A percentile compares a stretch with the other conserved stretches of the same genome.
Evolutionary conservation across 1,140 invertebrate species (phyloP).

Genomic region (Cepaea nemoralis): DNA sequence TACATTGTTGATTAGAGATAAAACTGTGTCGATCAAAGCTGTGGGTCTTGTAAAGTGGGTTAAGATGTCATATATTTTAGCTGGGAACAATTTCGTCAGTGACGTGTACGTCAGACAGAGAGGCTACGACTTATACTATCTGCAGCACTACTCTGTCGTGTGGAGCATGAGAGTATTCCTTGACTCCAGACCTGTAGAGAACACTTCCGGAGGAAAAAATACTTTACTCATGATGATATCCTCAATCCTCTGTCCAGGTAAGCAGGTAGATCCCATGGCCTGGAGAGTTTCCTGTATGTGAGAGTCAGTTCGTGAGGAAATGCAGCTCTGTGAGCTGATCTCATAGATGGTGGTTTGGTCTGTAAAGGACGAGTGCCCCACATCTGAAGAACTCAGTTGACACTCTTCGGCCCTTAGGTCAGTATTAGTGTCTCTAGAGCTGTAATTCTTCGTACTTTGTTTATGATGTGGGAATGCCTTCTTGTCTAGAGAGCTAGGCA

Average conservation of each 20-base stretch:
- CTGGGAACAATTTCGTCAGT: too few species aligned
- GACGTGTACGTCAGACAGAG: too few species aligned
- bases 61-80: too few species aligned
- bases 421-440: slow-evolving; percentile 15
- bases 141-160: not conserved
- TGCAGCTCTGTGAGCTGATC: not conserved
- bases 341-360: not conserved
- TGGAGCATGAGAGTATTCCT: not conserved
- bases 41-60: too few species aligned
- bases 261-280: slow-evolving; percentile 7
- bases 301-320: not conserved
- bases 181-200: not conserved
- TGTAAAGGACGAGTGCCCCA: slow-evolving; percentile 12
- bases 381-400: not conserved
- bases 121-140: too few species aligned
- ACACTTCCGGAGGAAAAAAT: slow-evolving; percentile 22
- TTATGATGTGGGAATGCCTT: too few species aligned
- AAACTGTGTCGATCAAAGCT: too few species aligned
- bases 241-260: slow-evolving; percentile 22
- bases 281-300: slow-evolving; percentile 15
- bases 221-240: slow-evolving; percentile 43
- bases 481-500: not conserved
- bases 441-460: not conserved
- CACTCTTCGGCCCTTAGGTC: slow-evolving; percentile 7
- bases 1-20: too few species aligned